phyloP scores from a whole-genome alignment of 2,797 vertebrate genomes.

The Poecilia wingei region DNA sequence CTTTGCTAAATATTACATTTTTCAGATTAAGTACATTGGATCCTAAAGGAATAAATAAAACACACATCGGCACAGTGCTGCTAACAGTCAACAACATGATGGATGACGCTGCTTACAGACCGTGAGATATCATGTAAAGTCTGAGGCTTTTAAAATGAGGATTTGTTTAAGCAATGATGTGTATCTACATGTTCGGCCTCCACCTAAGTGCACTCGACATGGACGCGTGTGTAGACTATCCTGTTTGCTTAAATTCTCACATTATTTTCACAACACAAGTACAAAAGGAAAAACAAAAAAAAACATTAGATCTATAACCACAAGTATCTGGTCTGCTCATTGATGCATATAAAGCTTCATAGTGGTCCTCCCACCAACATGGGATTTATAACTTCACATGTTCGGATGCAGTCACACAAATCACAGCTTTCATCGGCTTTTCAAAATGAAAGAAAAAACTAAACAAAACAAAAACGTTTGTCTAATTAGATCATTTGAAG shows the following conservation, averaged over 20 bases:
- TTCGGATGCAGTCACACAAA: constrained; percentile 30
- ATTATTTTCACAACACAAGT: constrained; percentile 76
- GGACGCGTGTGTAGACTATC: constrained; percentile 59
- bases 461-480: constrained; percentile 20
- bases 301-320: constrained; percentile 80
- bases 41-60: constrained; percentile 72
- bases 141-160: constrained; percentile 6
- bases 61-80: constrained; percentile 63
- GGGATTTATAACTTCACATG: constrained; percentile 37
- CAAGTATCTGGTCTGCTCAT: constrained; percentile 85
- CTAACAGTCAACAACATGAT: constrained; percentile 64
- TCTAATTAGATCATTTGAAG: constrained; percentile 7
- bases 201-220: constrained; percentile 51
- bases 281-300: constrained; percentile 65
- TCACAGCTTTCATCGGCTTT: constrained; percentile 36
- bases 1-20: constrained; percentile 69
- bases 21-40: constrained; percentile 61
- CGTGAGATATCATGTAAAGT: constrained; percentile 56
- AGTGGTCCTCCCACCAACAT: constrained; percentile 48
- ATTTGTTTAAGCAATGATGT: constrained; percentile 14
- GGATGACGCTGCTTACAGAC: constrained; percentile 47
- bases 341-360: constrained; percentile 72
- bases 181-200: constrained; percentile 59
- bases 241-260: constrained; percentile 1
- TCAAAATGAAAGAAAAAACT: constrained; percentile 6